Conservation (phyloP, 2,113 vertebrate species). For the Laterallus jamaicensis region DNA sequence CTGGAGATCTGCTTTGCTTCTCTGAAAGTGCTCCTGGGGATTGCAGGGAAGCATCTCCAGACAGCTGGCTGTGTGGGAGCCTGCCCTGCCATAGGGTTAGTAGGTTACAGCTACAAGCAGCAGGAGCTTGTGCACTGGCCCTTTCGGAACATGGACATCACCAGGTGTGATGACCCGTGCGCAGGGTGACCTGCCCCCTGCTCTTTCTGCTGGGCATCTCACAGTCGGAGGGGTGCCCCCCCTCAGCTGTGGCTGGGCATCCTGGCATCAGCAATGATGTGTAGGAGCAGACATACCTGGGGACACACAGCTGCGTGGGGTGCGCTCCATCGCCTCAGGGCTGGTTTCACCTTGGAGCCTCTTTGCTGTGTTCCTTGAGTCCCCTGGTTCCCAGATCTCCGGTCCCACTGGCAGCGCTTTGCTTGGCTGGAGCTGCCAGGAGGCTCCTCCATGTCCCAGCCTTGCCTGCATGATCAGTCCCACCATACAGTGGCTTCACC, state of each 20-base stretch:
- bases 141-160: neutral
- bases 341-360: neutral
- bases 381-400: neutral
- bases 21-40: neutral
- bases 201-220: neutral
- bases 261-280: neutral
- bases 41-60: neutral
- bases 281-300: rapidly evolving
- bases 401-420: neutral
- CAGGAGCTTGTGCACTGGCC: neutral
- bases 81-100: neutral
- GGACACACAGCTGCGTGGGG: rapidly evolving
- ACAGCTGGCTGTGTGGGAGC: neutral
- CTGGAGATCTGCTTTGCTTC: neutral
- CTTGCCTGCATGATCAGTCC: neutral
- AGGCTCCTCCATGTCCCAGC: neutral
- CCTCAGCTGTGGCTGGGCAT: neutral
- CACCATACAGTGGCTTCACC: neutral
- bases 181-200: neutral
- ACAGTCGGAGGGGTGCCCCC: neutral
- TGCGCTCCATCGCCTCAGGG: rapidly evolving
- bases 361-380: neutral
- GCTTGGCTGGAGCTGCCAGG: neutral
- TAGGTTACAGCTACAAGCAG: neutral
- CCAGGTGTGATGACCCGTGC: neutral